These are phyloP conservation scores for Reinhardtius hippoglossoides DNA, from an alignment of 2,113 vertebrate species.

Conservation along the genomic window DNA sequence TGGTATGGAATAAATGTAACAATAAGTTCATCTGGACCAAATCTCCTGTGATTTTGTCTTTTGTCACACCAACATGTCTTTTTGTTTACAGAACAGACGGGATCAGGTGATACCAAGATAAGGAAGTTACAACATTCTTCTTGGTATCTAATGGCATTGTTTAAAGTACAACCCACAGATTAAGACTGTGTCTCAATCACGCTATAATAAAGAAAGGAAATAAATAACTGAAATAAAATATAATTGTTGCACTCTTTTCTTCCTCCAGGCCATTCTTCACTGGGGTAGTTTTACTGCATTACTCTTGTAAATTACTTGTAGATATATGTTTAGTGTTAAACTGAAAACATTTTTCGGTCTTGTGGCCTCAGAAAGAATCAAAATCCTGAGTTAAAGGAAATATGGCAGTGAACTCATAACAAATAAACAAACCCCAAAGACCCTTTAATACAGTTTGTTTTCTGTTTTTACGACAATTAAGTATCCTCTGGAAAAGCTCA, in stretches of 20 bases:
- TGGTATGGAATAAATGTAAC: neutral
- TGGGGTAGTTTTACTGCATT: too few species aligned
- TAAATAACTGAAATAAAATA: neutral
- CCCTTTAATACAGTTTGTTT: too few species aligned
- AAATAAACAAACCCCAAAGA: too few species aligned
- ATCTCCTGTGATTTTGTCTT: slow-evolving; percentile 32
- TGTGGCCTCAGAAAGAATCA: too few species aligned
- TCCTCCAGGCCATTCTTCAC: neutral
- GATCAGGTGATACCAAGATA: neutral
- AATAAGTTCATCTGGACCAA: slow-evolving; percentile 27
- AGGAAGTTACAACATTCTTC: slow-evolving; percentile 5
- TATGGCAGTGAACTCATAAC: too few species aligned
- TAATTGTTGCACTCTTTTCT: neutral
- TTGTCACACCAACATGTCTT: slow-evolving; percentile 3
- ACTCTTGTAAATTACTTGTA: too few species aligned
- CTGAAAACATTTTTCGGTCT: too few species aligned
- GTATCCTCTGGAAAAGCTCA: too few species aligned
- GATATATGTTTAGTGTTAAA: too few species aligned
- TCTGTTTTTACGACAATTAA: too few species aligned
- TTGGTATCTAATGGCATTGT: slow-evolving; percentile 8
- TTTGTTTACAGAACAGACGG: neutral
- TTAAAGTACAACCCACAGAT: neutral
- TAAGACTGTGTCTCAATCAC: neutral
- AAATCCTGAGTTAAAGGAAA: too few species aligned
- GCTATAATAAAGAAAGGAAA: neutral